Conservation (phyloP, 2,797 vertebrate genomes). For the Pantherophis vulpinus region DNA sequence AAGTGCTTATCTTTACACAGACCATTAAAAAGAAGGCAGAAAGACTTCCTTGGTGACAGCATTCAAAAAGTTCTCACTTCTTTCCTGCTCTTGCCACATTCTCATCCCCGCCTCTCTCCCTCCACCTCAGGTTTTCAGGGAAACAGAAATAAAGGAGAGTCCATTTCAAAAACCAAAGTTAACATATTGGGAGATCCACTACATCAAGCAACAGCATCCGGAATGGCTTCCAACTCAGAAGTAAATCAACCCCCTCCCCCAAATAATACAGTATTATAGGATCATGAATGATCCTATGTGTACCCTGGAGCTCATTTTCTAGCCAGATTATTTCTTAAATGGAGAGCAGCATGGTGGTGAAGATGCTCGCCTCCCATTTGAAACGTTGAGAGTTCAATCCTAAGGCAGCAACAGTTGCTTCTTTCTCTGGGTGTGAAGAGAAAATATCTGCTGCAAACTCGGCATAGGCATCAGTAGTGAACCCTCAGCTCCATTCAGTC, state of each 20-base stretch:
- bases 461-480: neutral
- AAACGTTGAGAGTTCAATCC: neutral
- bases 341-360: neutral
- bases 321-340: neutral
- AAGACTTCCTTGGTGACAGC: neutral
- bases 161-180: neutral
- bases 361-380: neutral
- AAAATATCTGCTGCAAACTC: neutral
- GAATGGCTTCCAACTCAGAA: neutral
- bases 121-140: neutral
- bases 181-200: neutral
- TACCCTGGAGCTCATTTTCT: slow-evolving; percentile 12
- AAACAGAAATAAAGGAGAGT: neutral
- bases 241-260: neutral
- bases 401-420: neutral
- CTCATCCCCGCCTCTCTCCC: too few relatives aligned
- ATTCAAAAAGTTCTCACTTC: accelerated
- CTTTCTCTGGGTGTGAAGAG: neutral
- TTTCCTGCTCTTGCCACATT: neutral
- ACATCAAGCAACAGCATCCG: slow-evolving; percentile 8
- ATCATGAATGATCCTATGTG: neutral
- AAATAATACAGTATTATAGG: neutral
- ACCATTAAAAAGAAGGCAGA: neutral
- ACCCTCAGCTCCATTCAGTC: neutral
- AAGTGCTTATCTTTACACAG: neutral